Evolutionary conservation across 2,888 invertebrate species (phyloP).

Genomic region (Lathronympha strigana): DNA sequence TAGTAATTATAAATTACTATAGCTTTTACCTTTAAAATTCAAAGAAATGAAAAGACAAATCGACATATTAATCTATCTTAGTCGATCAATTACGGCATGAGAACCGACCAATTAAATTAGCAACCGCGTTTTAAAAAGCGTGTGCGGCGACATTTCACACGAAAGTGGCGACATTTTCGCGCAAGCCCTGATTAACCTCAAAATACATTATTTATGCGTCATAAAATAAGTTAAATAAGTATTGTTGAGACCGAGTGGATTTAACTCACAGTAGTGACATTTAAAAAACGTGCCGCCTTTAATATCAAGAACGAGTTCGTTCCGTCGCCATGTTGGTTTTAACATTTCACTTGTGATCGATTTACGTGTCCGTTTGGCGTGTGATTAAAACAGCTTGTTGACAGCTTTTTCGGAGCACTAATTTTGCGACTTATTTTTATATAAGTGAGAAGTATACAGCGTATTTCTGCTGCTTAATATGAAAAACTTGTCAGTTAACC

Average conservation of each 20-base stretch:
- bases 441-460: too few species aligned
- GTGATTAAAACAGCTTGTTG: neutral
- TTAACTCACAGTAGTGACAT: slow-evolving; percentile 37
- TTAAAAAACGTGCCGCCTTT: slow-evolving; percentile 37
- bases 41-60: too few species aligned
- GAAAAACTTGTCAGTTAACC: too few species aligned
- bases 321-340: slow-evolving; percentile 18
- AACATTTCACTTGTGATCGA: slow-evolving; percentile 32
- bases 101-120: neutral
- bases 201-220: slow-evolving; percentile 15
- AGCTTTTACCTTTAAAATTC: too few species aligned
- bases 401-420: neutral
- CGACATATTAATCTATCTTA: too few species aligned
- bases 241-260: slow-evolving; percentile 28
- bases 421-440: neutral
- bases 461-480: too few species aligned
- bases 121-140: neutral
- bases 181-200: slow-evolving; percentile 35
- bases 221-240: slow-evolving; percentile 21
- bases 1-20: too few species aligned
- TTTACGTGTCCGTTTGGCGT: slow-evolving; percentile 15
- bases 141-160: slow-evolving; percentile 16
- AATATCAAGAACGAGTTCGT: slow-evolving; percentile 37
- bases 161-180: neutral
- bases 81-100: neutral